Evolutionary conservation across 2,797 vertebrate species (phyloP).

Genomic region (Oryzias sinensis): DNA sequence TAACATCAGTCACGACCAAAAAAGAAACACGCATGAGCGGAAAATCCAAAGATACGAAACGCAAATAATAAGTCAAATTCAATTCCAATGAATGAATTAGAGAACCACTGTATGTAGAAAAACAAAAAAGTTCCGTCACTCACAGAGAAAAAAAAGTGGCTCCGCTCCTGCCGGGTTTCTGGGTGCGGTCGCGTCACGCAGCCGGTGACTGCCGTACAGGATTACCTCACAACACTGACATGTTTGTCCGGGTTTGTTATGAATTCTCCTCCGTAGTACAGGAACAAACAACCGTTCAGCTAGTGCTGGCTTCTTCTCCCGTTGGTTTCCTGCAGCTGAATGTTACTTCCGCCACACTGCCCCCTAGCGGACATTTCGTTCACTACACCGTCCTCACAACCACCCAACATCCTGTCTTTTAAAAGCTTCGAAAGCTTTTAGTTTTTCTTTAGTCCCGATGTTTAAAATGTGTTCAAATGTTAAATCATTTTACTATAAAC

Average conservation of each 20-base stretch:
- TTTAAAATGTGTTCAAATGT: background rate
- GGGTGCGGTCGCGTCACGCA: constrained; percentile 5
- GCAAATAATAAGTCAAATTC: too few relatives aligned
- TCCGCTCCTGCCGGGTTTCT: constrained; percentile 28
- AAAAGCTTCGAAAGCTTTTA: too few relatives aligned
- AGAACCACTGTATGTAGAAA: background rate
- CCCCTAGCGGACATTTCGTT: too few relatives aligned
- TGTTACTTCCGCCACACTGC: too few relatives aligned
- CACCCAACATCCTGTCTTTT: too few relatives aligned
- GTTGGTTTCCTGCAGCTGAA: too few relatives aligned
- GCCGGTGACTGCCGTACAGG: constrained; percentile 12
- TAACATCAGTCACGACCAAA: too few relatives aligned
- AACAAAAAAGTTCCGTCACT: constrained; percentile 57
- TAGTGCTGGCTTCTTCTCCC: background rate
- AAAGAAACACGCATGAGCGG: too few relatives aligned
- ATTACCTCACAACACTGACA: background rate
- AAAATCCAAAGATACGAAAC: too few relatives aligned
- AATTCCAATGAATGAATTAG: constrained; percentile 1
- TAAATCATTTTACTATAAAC: background rate
- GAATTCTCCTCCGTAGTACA: constrained; percentile 13
- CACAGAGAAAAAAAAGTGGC: constrained; percentile 18
- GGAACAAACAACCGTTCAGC: constrained; percentile 9
- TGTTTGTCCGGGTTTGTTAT: constrained; percentile 19
- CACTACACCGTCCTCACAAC: too few relatives aligned
- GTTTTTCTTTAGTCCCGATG: too few relatives aligned